Base-by-base conservation (phyloP, 1,140 invertebrate genomes). In the Aphaenogaster rudis region DNA sequence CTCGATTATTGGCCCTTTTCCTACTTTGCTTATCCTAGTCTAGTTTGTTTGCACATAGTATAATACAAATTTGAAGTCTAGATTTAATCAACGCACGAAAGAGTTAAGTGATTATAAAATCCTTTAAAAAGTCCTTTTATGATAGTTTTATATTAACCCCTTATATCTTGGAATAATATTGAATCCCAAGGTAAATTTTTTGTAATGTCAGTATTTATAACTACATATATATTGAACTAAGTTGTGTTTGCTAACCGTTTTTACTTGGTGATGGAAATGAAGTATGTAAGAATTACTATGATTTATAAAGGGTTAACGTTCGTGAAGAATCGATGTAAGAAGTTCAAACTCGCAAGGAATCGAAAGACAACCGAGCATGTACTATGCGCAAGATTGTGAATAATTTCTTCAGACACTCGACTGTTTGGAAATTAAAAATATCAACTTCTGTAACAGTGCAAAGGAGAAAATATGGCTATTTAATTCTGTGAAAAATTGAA, bases 221-320 rank as follows among this genome's bases (percentile, higher is more conserved):
- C 15, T 67, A 13, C 9, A 21, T 52, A 42, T 66, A 11, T 54
- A 28, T 0, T 71, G 2, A 81, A 71, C 9, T 67, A 54, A 28
- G 69, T 69, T 80, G 33, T 80, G 13, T 42, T 57, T 45, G 36
- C 9, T 63, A 77, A 48, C 15, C 6, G 39, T 54, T 28, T 42
- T 36, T 42, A 67, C 9, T 74, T 66, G 17, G 9, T 39, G 63
- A 80, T 57, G 17, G 33, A 69, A 59, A 57, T 54, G 21, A 71
- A 71, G 11, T 15, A 57, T 33, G 15, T n/a, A 11, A 59, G 28
- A 33, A 33, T 42, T 11, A 59, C 13, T 76, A 28, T 28, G 42
- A 84, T 61, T 74, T 84, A 84, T 84, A 84, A 84, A 84, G 69
- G 69, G 57, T 82, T 42, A 66, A 63, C 50, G 57, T 52, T 63